Evolutionary conservation across 2,113 vertebrate genomes (phyloP).

Genomic region (Columbina picui): DNA sequence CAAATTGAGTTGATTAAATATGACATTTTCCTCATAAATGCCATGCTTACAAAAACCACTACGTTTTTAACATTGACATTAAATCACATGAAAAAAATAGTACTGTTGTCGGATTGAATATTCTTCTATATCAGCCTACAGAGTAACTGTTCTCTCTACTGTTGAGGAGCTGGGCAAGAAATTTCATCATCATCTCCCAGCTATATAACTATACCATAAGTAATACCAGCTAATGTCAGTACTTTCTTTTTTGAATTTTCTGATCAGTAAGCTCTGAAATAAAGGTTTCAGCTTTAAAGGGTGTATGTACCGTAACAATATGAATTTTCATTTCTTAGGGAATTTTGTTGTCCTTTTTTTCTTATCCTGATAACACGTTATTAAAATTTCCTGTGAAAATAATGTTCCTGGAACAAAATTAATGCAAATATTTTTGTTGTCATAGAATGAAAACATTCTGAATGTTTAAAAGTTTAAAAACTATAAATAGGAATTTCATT

Average conservation of each 20-base stretch:
- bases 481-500: background rate
- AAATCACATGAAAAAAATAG: background rate
- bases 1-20: background rate
- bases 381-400: background rate
- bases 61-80: background rate
- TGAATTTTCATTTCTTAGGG: background rate
- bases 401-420: background rate
- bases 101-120: background rate
- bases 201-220: background rate
- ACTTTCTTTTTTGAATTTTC: background rate
- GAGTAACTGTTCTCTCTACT: background rate
- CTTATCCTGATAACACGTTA: rapidly evolving
- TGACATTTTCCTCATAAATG: background rate
- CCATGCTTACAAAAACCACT: background rate
- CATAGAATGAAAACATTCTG: background rate
- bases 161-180: background rate
- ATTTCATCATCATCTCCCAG: background rate
- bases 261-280: background rate
- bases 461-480: background rate
- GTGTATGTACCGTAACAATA: background rate
- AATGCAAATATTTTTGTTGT: background rate
- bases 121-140: background rate
- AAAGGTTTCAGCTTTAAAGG: background rate
- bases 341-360: background rate
- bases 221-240: background rate